Evolutionary conservation across 1,140 invertebrate species (phyloP), one percentile per base, ranked within the genome.

Genomic region (Anastatus disparis): DNA sequence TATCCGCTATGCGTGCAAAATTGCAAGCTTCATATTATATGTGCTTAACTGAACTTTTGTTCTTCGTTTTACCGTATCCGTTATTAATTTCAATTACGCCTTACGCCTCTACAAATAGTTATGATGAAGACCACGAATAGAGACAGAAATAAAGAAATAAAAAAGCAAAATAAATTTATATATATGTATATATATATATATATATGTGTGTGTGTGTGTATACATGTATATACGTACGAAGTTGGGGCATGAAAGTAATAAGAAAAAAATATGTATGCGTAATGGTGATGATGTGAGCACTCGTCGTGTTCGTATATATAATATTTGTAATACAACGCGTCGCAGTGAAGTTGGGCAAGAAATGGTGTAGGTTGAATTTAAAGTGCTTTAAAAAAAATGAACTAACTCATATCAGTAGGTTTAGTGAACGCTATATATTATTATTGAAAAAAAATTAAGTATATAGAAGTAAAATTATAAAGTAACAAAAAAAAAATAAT

Each of bases 381-480:
- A 82, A 83, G 82, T 83, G 82, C 82, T 83, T 83, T 83, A 82
- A 76, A 80, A 59, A 52, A 56, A 81, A 76, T 81, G 79, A 82
- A 83, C 78, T 83, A 82, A 82, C 68, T 79, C 82, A 81, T 83
- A 83, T 83, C 81, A 82, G 73, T 83, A 83, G 80, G 62, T 50
- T 71, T 71, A 66, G 62, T 42, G 24, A 79, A 78, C 74, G 75
- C 78, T 82, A 79, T 78, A 70, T 70, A 63, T 69, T 58, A 69
- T 69, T 69, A 61, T 48, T 35, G 17, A 59, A 59, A 24, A n/a
- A 29, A 42, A 24, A 61, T 13, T 22, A 52, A 69, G 56, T 55
- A 69, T 44, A 55, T 73, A 58, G 26, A 55, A 10, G 42, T 68
- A 59, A 66, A n/a, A 56, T 35, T 31, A 48, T 48, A 55, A n/a